Evolutionary conservation across 2,888 invertebrate genomes (phyloP), one percentile per base, ranked within the genome.

Genomic region (Apodemia duryi): DNA sequence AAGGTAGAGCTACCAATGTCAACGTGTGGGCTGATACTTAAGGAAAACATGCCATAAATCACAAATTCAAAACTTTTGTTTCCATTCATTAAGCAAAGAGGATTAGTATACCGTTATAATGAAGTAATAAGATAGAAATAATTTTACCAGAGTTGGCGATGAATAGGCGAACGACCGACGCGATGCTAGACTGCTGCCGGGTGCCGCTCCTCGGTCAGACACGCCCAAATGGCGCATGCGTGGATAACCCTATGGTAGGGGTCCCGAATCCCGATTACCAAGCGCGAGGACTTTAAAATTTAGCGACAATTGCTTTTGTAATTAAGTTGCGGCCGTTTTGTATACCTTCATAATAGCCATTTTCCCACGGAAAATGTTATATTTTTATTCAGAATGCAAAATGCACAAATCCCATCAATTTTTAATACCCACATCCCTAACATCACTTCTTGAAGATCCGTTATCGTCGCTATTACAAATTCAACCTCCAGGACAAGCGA

Each of bases 181-280:
- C 81, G 81, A 77, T 79, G 81, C 82, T 83, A 82, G 79, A 88
- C 88, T 88, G 84, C 82, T 81, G 86, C 76, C 77, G 80, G 77
- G 79, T 72, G 78, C 77, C 78, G 79, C 77, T 77, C 66, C 35
- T 35, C 68, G 62, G 78, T 74, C 74, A 81, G 89, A 88, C 91
- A 90, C 91, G 86, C 91, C 89, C 90, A 82, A 78, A 74, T 77
- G 80, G 79, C 90, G 87, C 90, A 88, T 89, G 90, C 90, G 91
- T 77, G 71, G 70, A 70, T 71, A 74, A 74, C 70, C 74, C 61
- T 41, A 57, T 35, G 32, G 32, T 60, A 60, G 60, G 60, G 60
- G 35, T 60, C 75, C 72, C 46, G 29, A 49, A 61, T 35, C 65
- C 63, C 63, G 46, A 46, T 35, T 65, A 29, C 10, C 3, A 63